Evolutionary conservation across 2,113 vertebrate genomes (phyloP).

Genomic region (Carassius gibelio): DNA sequence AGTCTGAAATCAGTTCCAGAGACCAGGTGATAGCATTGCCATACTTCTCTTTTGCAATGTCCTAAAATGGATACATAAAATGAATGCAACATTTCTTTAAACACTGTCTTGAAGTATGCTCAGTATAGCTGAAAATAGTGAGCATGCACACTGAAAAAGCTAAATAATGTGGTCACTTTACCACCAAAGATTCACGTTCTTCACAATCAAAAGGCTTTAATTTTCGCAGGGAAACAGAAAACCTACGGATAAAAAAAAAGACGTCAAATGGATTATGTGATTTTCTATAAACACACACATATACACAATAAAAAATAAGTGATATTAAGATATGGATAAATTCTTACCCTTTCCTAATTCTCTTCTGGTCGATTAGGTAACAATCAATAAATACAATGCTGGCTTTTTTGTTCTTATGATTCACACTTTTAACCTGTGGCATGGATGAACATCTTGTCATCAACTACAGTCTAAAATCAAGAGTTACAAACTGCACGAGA

Average conservation of each 20-base stretch:
- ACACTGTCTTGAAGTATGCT: background rate
- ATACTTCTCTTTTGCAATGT: slow-evolving; percentile 80
- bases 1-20: slow-evolving; percentile 83
- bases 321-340: background rate
- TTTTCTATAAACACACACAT: background rate
- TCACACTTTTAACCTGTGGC: slow-evolving; percentile 84
- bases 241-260: slow-evolving; percentile 67
- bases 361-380: slow-evolving; percentile 67
- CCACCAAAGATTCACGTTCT: slow-evolving; percentile 80
- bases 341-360: slow-evolving; percentile 79
- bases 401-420: slow-evolving; percentile 80
- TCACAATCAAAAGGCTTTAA: slow-evolving; percentile 90
- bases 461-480: background rate
- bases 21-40: slow-evolving; percentile 81
- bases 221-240: slow-evolving; percentile 78
- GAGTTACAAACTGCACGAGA: background rate
- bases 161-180: slow-evolving; percentile 66
- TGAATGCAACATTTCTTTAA: background rate
- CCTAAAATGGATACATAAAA: slow-evolving; percentile 64
- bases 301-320: background rate
- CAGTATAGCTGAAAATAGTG: background rate
- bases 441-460: background rate
- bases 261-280: background rate
- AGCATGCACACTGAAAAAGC: background rate
- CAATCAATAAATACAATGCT: slow-evolving; percentile 84